Evolutionary conservation across 1,140 invertebrate genomes (phyloP).

Genomic region (Brachystomella parvula): DNA sequence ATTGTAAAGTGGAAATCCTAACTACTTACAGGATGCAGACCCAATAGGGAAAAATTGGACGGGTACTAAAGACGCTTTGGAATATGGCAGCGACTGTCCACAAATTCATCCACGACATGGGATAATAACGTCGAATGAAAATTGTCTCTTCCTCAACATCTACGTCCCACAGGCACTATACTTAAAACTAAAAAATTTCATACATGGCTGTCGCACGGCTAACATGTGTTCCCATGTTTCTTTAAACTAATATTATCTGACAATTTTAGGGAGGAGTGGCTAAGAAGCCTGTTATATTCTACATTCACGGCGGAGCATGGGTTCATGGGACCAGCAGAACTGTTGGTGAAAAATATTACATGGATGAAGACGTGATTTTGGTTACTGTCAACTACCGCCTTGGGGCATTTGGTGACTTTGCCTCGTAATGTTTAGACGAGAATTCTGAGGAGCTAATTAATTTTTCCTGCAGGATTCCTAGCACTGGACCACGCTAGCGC

Average conservation of each 20-base stretch:
- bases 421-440: not conserved
- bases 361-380: not conserved
- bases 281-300: constrained; percentile 5
- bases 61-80: not conserved
- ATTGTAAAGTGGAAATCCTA: not conserved
- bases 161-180: not conserved
- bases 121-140: not conserved
- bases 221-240: no score
- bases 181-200: no score
- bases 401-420: constrained; percentile 2
- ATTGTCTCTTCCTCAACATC: not conserved
- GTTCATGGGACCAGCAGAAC: not conserved
- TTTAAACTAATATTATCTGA: no score
- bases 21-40: not conserved
- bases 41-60: not conserved
- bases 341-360: not conserved
- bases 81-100: not conserved
- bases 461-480: constrained; percentile 1
- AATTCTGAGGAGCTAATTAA: not conserved
- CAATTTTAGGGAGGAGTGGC: not conserved
- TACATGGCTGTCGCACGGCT: no score
- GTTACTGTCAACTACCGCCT: not conserved
- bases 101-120: not conserved
- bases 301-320: not conserved
- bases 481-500: not conserved